phyloP scores from a whole-genome alignment of 2,797 vertebrate species.

The Hippopotamyrus pictus region DNA sequence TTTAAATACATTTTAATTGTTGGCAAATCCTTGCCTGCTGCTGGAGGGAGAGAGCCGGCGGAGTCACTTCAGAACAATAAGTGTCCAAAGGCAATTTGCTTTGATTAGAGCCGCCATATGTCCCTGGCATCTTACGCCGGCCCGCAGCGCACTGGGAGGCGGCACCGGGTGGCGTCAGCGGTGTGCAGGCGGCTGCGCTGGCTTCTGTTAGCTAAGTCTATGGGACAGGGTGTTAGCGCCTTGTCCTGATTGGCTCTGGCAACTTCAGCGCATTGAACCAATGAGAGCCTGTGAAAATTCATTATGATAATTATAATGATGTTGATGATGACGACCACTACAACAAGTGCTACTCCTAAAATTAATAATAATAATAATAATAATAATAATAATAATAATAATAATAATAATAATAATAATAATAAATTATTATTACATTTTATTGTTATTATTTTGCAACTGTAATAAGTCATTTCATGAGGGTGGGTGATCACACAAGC shows the following conservation, averaged over 20 bases:
- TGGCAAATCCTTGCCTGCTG: background rate
- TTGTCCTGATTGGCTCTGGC: background rate
- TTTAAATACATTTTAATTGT: constrained; percentile 10
- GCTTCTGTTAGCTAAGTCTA: constrained; percentile 29
- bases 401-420: background rate
- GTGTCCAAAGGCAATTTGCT: constrained; percentile 69
- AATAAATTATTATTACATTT: background rate
- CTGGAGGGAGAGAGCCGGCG: background rate
- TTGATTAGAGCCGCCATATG: constrained; percentile 70
- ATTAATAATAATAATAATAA: background rate
- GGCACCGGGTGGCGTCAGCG: constrained; percentile 32
- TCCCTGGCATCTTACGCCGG: constrained; percentile 61
- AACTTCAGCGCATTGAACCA: background rate
- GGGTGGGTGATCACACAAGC: background rate
- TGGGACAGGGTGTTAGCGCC: background rate
- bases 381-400: background rate
- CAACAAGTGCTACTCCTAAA: background rate
- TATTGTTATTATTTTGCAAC: background rate
- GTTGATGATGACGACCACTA: background rate
- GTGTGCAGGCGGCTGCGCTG: constrained; percentile 21
- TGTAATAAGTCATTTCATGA: background rate
- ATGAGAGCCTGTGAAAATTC: background rate
- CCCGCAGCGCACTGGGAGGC: constrained; percentile 61
- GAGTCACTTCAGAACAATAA: constrained; percentile 21
- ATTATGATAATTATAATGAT: background rate